Percentiles rank a stretch among this genome's conserved stretches.
Conservation (phyloP, 1,140 invertebrate genomes). For the Sinonovacula constricta region DNA sequence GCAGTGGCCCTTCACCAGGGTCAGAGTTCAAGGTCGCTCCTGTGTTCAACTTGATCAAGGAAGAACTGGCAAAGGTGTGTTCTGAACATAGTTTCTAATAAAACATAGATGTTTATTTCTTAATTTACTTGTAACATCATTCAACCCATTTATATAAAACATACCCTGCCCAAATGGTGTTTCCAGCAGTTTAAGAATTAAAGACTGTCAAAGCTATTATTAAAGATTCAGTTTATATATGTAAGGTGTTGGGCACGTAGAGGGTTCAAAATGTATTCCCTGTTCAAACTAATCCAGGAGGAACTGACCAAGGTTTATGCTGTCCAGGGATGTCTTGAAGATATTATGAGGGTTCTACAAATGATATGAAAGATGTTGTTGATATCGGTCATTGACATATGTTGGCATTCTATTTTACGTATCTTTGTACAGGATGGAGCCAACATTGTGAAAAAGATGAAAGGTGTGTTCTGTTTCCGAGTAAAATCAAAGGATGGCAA, state of each 20-base stretch:
- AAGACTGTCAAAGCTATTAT: too few species aligned
- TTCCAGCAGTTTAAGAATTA: too few species aligned
- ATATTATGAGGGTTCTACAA: neutral
- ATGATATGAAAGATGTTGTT: neutral
- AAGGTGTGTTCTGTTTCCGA: slow-evolving; percentile 93
- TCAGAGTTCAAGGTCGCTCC: slow-evolving; percentile 39
- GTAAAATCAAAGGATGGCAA: slow-evolving; percentile 86
- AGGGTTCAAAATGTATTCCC: slow-evolving; percentile 29
- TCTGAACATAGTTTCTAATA: too few species aligned
- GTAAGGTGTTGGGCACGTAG: too few species aligned
- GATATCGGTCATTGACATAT: neutral
- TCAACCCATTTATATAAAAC: too few species aligned
- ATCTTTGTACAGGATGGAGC: slow-evolving; percentile 81
- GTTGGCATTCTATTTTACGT: too few species aligned
- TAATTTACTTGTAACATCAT: too few species aligned
- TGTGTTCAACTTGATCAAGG: slow-evolving; percentile 34
- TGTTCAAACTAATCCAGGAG: slow-evolving; percentile 29
- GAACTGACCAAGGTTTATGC: slow-evolving; percentile 14
- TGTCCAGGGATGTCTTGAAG: too few species aligned
- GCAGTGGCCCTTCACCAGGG: slow-evolving; percentile 15
- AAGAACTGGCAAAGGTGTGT: slow-evolving; percentile 20
- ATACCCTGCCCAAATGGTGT: too few species aligned
- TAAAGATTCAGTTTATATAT: too few species aligned
- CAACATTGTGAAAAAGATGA: slow-evolving; percentile 89
- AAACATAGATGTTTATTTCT: too few species aligned